Evolutionary conservation across 2,888 invertebrate species (phyloP).

Genomic region (Troilus luridus): DNA sequence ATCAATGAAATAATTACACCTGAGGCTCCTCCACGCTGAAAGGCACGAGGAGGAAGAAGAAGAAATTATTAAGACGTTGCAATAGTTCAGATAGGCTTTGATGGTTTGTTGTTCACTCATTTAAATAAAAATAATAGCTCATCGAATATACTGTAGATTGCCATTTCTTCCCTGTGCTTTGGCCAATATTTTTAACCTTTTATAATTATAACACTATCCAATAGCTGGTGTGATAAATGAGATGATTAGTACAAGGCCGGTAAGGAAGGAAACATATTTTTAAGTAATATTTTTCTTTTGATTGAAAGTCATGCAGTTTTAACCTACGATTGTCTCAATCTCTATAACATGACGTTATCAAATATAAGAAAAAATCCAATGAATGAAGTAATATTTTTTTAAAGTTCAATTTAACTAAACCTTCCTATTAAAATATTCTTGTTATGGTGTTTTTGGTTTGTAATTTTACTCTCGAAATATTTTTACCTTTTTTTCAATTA

Average conservation of each 20-base stretch:
- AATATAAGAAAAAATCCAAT: not conserved
- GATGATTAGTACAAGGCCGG: no score
- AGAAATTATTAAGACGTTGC: no score
- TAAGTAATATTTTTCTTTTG: not conserved
- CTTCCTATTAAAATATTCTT: not conserved
- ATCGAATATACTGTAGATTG: not conserved
- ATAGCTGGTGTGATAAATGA: not conserved
- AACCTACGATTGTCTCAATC: not conserved
- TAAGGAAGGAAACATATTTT: no score
- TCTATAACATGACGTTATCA: not conserved
- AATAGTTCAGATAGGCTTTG: not conserved
- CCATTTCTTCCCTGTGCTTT: not conserved
- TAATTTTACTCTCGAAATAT: not conserved
- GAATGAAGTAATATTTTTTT: not conserved
- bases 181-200: not conserved
- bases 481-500: not conserved
- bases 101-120: not conserved
- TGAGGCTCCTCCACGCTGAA: no score
- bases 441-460: not conserved
- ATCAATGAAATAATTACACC: no score
- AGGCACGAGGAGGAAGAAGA: no score
- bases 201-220: not conserved
- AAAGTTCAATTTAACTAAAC: not conserved
- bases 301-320: not conserved
- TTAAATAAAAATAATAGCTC: not conserved